phyloP scores from a whole-genome alignment of 2,888 invertebrate genomes.

The Chrysomela aeneicollis region DNA sequence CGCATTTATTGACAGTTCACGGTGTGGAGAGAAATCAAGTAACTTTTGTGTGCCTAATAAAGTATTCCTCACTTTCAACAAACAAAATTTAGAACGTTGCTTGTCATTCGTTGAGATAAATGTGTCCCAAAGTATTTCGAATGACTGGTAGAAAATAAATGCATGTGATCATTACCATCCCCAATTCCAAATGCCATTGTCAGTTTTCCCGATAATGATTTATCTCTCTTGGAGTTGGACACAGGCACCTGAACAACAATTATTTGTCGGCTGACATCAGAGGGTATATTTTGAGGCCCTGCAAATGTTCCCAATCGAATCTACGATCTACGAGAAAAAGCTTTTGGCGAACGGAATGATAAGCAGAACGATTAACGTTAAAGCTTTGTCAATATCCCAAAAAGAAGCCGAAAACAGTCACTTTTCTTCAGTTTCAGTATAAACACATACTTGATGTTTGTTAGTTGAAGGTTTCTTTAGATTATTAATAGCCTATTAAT shows the following conservation, averaged over 20 bases:
- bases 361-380: slow-evolving; percentile 16
- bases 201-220: slow-evolving; percentile 24
- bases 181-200: slow-evolving; percentile 22
- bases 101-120: not conserved
- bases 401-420: slow-evolving; percentile 13
- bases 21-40: no score
- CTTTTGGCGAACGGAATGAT: slow-evolving; percentile 21
- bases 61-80: not conserved
- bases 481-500: slow-evolving; percentile 14
- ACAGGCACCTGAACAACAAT: slow-evolving; percentile 24
- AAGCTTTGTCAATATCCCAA: slow-evolving; percentile 4
- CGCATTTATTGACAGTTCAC: no score
- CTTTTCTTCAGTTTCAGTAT: not conserved
- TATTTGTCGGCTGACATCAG: slow-evolving; percentile 27
- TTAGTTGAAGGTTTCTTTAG: not conserved
- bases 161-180: not conserved
- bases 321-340: slow-evolving; percentile 26
- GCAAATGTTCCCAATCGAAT: slow-evolving; percentile 18
- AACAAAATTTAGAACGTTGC: not conserved
- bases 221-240: slow-evolving; percentile 28
- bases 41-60: no score
- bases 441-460: slow-evolving; percentile 10
- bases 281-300: slow-evolving; percentile 1
- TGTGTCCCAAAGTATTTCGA: not conserved
- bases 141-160: not conserved